Percentiles rank a stretch among this genome's conserved stretches.
phyloP scores from a whole-genome alignment of 2,888 invertebrate genomes.

The Gandaritis pyraliata region DNA sequence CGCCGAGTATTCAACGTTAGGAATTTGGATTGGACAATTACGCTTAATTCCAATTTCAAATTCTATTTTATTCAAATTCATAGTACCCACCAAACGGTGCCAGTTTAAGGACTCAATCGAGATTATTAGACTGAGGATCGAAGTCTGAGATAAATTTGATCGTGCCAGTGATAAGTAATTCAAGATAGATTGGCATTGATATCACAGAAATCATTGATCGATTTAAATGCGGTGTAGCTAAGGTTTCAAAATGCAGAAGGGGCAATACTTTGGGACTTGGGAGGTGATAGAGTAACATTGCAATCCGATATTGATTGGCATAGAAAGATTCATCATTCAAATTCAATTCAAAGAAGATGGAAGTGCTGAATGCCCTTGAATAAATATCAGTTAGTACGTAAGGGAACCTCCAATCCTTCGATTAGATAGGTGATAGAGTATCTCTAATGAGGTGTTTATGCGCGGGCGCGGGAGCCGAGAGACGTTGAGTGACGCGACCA shows the following conservation, averaged over 20 bases:
- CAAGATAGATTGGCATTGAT: constrained; percentile 30
- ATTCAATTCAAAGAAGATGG: constrained; percentile 28
- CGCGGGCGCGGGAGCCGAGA: constrained; percentile 52
- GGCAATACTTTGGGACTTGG: constrained; percentile 23
- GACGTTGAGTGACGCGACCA: constrained; percentile 77
- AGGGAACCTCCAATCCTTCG: constrained; percentile 39
- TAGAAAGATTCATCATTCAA: constrained; percentile 32
- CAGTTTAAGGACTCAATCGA: constrained; percentile 29
- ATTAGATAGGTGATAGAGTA: constrained; percentile 60
- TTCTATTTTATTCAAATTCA: constrained; percentile 41
- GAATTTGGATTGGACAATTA: constrained; percentile 50
- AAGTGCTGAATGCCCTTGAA: constrained; percentile 12
- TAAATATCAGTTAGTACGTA: constrained; percentile 15
- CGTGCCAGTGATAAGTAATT: constrained; percentile 28
- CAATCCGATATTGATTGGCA: constrained; percentile 31
- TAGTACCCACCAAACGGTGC: constrained; percentile 19
- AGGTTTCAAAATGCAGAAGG: constrained; percentile 14
- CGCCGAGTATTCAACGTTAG: constrained; percentile 50
- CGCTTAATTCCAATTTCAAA: constrained; percentile 44
- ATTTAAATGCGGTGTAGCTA: constrained; percentile 23
- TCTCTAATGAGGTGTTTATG: constrained; percentile 70
- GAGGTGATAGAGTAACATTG: constrained; percentile 22
- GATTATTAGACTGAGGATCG: constrained; percentile 22
- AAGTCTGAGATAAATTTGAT: constrained; percentile 27
- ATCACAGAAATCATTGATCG: constrained; percentile 24